These are phyloP conservation scores for Aromia moschata DNA, from an alignment of 2,888 invertebrate genomes.

Conservation along the genomic window DNA sequence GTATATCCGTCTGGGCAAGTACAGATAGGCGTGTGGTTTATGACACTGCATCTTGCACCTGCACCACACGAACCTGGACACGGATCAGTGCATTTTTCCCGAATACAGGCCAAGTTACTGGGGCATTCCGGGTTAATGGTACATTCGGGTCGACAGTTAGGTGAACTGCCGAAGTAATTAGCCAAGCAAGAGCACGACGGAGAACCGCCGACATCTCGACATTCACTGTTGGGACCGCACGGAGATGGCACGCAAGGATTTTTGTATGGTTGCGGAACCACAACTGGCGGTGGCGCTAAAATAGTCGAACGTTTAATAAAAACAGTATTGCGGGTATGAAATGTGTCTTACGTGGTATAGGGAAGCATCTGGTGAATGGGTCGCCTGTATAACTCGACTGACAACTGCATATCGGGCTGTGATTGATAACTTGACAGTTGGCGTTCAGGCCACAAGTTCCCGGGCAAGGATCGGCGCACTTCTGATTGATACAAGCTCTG, in stretches of 20 bases:
- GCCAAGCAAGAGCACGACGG: slow-evolving; percentile 67
- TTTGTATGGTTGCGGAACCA: slow-evolving; percentile 41
- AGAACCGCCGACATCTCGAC: slow-evolving; percentile 64
- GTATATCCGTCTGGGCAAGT: slow-evolving; percentile 71
- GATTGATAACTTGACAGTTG: slow-evolving; percentile 66
- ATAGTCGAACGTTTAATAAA: neutral
- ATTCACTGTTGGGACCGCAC: slow-evolving; percentile 69
- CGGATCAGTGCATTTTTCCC: slow-evolving; percentile 71
- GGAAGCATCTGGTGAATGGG: slow-evolving; percentile 76
- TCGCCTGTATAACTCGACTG: slow-evolving; percentile 70
- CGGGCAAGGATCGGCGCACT: slow-evolving; percentile 64
- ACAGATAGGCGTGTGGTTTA: slow-evolving; percentile 74
- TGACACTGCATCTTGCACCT: slow-evolving; percentile 71
- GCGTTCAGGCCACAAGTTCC: slow-evolving; percentile 66
- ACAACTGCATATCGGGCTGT: slow-evolving; percentile 78
- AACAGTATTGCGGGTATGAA: neutral
- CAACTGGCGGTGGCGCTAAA: slow-evolving; percentile 45
- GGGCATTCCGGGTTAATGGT: slow-evolving; percentile 67
- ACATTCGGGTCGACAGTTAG: slow-evolving; percentile 68
- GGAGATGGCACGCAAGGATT: slow-evolving; percentile 69
- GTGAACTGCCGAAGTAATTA: slow-evolving; percentile 66
- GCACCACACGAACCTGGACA: slow-evolving; percentile 73
- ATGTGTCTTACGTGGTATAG: slow-evolving; percentile 63
- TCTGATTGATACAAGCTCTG: slow-evolving; percentile 58
- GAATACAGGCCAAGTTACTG: slow-evolving; percentile 65